A percentile compares a stretch with the other conserved stretches of the same genome.
phyloP scores from a whole-genome alignment of 1,140 invertebrate species.

The Caenorhabditis remanei region DNA sequence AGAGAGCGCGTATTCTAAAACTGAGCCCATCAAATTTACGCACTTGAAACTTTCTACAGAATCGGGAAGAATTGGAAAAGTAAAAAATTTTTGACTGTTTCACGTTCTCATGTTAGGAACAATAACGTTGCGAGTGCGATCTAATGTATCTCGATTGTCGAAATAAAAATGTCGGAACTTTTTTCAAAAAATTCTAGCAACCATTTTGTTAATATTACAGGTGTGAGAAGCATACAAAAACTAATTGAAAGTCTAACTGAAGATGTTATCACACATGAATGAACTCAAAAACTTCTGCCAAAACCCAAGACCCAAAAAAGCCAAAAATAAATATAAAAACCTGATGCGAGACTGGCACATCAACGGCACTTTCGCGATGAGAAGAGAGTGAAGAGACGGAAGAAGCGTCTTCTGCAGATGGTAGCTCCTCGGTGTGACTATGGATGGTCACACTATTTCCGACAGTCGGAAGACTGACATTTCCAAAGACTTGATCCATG shows the following conservation, averaged over 20 bases:
- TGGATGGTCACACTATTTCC: constrained; percentile 3
- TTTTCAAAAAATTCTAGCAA: too few species aligned
- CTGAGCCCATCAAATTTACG: too few species aligned
- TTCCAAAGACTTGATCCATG: constrained; percentile 67
- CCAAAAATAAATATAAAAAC: neutral
- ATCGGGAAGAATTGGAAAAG: too few species aligned
- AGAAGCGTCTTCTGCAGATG: constrained; percentile 7
- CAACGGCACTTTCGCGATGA: constrained; percentile 38
- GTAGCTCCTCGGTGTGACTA: constrained; percentile 17
- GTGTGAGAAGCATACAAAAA: too few species aligned
- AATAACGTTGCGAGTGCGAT: too few species aligned
- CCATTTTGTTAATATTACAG: too few species aligned
- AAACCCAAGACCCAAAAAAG: neutral
- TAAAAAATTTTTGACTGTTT: too few species aligned
- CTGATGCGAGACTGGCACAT: constrained; percentile 32
- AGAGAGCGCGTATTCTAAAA: too few species aligned
- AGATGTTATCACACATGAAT: neutral
- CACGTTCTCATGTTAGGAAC: too few species aligned
- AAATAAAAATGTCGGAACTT: too few species aligned
- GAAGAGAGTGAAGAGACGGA: constrained; percentile 35
- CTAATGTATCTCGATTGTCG: too few species aligned
- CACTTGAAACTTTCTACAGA: too few species aligned
- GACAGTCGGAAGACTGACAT: constrained; percentile 58
- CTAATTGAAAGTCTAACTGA: neutral
- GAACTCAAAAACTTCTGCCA: neutral